Evolutionary conservation across 1,140 invertebrate species (phyloP).

Genomic region (Mycetomoellerius zeteki): DNA sequence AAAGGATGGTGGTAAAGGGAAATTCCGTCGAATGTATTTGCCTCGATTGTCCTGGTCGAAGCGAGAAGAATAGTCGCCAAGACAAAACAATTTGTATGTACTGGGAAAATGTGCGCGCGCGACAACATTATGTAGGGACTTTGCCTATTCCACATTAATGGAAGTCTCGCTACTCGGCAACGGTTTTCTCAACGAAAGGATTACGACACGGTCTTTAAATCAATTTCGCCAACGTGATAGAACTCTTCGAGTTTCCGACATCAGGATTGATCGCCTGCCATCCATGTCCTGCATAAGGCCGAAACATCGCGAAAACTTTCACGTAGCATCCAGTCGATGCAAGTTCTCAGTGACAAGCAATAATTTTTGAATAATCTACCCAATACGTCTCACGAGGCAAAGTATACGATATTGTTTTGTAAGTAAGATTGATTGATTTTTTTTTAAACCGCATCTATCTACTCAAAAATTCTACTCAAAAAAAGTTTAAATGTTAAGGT

Average conservation of each 20-base stretch:
- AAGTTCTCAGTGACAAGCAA: conserved; percentile 15
- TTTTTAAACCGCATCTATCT: conserved; percentile 7
- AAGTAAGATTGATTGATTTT: conserved; percentile 57
- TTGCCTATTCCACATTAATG: conserved; percentile 64
- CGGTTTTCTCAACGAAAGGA: conserved; percentile 66
- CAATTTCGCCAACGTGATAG: conserved; percentile 64
- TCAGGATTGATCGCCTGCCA: conserved; percentile 69
- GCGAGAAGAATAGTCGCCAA: conserved; percentile 29
- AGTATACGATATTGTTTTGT: conserved; percentile 12
- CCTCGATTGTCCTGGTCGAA: background rate
- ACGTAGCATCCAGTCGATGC: background rate
- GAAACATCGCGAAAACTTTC: conserved; percentile 34
- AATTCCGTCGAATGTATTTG: conserved; percentile 66
- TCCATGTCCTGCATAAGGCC: conserved; percentile 25
- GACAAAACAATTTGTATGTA: conserved; percentile 54
- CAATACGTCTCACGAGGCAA: background rate
- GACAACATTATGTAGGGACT: conserved; percentile 45
- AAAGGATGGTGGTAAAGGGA: conserved; percentile 68
- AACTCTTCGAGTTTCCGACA: conserved; percentile 65
- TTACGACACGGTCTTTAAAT: conserved; percentile 76
- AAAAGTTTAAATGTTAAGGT: too few relatives aligned
- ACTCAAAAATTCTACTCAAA: conserved; percentile 10
- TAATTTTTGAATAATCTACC: conserved; percentile 67
- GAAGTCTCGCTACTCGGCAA: background rate
- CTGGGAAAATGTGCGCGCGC: conserved; percentile 37